phyloP scores from a whole-genome alignment of 2,888 invertebrate genomes.

The Lycaena phlaeas region DNA sequence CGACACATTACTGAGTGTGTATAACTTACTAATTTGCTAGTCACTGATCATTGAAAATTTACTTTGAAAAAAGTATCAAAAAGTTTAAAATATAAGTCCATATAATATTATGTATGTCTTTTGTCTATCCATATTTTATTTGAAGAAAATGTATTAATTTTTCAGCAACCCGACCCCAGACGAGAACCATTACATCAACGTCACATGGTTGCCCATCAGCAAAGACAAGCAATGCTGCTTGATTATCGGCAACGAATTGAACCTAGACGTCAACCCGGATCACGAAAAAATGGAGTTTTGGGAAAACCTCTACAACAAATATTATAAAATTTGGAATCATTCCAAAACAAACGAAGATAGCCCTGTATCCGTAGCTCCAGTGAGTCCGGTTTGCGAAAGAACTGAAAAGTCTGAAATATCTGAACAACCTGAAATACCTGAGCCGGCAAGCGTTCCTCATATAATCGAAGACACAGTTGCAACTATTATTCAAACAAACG shows the following conservation, averaged over 20 bases:
- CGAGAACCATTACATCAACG: conserved; percentile 47
- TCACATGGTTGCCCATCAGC: conserved; percentile 53
- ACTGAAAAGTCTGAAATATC: conserved; percentile 2
- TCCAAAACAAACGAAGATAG: conserved; percentile 24
- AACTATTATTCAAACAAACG: neutral
- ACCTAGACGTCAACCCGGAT: conserved; percentile 40
- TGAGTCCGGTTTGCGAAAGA: conserved; percentile 13
- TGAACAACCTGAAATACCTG: conserved; percentile 8
- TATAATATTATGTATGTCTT: too few species aligned
- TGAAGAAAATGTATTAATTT: conserved; percentile 18
- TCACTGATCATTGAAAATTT: too few species aligned
- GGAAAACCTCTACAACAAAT: conserved; percentile 49
- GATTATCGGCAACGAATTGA: conserved; percentile 41
- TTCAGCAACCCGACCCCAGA: conserved; percentile 62
- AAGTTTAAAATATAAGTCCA: too few species aligned
- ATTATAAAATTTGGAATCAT: conserved; percentile 55
- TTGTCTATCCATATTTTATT: too few species aligned
- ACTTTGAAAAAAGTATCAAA: too few species aligned
- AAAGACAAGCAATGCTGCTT: conserved; percentile 49
- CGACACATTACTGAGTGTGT: too few species aligned
- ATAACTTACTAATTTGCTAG: too few species aligned
- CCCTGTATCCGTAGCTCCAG: neutral
- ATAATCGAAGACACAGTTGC: neutral
- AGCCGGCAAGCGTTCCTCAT: neutral
- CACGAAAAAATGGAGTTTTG: conserved; percentile 58